Conservation (phyloP, 2,797 vertebrate genomes). For the Malurus leucopterus region DNA sequence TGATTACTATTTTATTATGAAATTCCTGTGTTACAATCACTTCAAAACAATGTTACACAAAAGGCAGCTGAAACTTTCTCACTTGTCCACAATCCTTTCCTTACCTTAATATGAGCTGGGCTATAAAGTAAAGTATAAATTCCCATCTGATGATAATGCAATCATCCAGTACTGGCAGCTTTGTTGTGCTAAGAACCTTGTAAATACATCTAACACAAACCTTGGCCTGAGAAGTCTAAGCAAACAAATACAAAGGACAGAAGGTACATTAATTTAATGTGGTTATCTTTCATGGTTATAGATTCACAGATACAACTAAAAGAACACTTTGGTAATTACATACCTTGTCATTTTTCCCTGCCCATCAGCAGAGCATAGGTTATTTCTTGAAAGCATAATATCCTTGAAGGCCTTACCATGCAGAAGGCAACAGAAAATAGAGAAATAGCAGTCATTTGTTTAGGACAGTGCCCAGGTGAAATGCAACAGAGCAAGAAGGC, state of each 20-base stretch:
- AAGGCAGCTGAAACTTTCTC: background rate
- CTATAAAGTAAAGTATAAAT: background rate
- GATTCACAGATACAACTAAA: background rate
- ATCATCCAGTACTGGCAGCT: background rate
- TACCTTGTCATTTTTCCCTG: background rate
- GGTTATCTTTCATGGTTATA: background rate
- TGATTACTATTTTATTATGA: background rate
- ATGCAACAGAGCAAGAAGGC: background rate
- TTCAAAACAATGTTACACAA: background rate
- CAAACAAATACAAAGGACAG: background rate
- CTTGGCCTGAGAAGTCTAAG: background rate
- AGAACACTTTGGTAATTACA: background rate
- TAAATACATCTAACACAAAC: background rate
- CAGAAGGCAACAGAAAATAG: background rate
- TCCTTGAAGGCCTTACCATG: background rate
- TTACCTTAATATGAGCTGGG: background rate
- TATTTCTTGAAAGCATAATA: background rate
- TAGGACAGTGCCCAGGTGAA: background rate
- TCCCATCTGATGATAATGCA: background rate
- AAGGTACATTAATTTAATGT: background rate
- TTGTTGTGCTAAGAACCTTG: background rate
- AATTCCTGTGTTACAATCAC: fast-evolving
- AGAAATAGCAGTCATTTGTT: background rate
- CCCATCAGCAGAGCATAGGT: background rate
- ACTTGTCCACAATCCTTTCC: background rate